These are phyloP conservation scores for Yasuhikotakia modesta DNA, from an alignment of 2,797 vertebrate species.

Conservation along the genomic window DNA sequence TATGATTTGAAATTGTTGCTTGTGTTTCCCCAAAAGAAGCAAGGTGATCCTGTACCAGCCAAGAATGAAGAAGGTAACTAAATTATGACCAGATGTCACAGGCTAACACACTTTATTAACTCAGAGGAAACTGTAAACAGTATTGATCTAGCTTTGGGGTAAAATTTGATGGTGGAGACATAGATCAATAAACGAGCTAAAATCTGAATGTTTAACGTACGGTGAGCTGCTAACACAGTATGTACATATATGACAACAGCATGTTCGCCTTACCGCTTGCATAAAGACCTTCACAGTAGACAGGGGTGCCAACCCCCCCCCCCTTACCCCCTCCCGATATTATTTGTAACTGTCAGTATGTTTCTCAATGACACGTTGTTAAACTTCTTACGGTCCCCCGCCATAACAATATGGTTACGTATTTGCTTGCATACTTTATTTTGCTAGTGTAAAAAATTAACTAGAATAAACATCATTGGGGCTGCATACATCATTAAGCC, in stretches of 20 bases:
- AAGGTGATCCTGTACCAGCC: slow-evolving; percentile 5
- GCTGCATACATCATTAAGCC: neutral
- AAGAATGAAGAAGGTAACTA: slow-evolving; percentile 1
- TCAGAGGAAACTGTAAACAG: slow-evolving; percentile 25
- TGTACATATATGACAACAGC: neutral
- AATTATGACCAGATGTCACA: slow-evolving; percentile 42
- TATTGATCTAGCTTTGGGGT: slow-evolving; percentile 24
- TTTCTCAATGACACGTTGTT: too few species aligned
- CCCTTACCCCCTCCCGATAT: too few species aligned
- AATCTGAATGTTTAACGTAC: slow-evolving; percentile 7
- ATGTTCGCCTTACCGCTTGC: too few species aligned
- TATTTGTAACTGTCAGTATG: too few species aligned
- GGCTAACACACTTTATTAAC: neutral
- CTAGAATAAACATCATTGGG: neutral
- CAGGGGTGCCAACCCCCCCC: too few species aligned
- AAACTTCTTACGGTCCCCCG: neutral
- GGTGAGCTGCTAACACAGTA: neutral
- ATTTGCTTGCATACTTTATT: neutral
- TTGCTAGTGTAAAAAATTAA: neutral
- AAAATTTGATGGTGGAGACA: slow-evolving; percentile 31
- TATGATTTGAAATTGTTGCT: neutral
- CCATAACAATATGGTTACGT: neutral
- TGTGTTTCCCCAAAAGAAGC: neutral
- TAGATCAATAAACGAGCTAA: slow-evolving; percentile 31
- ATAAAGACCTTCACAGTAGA: too few species aligned